Evolutionary conservation across 2,113 vertebrate genomes (phyloP).

Genomic region (Oxyura jamaicensis): DNA sequence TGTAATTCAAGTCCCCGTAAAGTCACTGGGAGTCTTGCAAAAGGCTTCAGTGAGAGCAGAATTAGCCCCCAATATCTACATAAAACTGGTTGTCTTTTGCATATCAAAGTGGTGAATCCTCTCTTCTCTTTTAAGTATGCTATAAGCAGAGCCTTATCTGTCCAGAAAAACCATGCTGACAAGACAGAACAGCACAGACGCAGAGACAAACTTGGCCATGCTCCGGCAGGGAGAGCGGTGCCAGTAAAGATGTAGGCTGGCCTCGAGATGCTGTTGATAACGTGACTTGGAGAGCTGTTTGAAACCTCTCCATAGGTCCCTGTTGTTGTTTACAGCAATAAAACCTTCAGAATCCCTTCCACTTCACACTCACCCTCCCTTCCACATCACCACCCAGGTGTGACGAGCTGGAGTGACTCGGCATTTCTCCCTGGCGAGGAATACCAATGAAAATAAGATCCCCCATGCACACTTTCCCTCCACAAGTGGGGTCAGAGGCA

Average conservation of each 20-base stretch:
- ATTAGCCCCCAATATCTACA: background rate
- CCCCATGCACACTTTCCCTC: too few relatives aligned
- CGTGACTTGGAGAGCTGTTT: background rate
- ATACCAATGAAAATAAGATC: background rate
- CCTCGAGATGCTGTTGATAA: background rate
- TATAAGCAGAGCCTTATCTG: constrained; percentile 7
- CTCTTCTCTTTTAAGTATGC: constrained; percentile 21
- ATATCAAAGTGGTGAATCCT: constrained; percentile 6
- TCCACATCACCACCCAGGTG: background rate
- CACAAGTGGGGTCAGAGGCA: background rate
- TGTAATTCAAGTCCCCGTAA: background rate
- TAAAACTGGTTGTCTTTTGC: constrained; percentile 19
- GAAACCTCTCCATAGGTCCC: background rate
- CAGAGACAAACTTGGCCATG: background rate
- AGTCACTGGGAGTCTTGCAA: constrained; percentile 34
- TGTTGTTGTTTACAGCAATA: background rate
- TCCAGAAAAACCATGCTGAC: background rate
- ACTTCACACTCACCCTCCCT: background rate
- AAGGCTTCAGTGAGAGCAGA: background rate
- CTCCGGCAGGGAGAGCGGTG: background rate
- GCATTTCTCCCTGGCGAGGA: background rate
- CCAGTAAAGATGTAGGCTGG: background rate
- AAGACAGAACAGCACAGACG: background rate
- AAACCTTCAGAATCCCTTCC: background rate
- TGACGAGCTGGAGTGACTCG: accelerated